Conservation (phyloP, 1,140 invertebrate genomes). For the Drosophila elegans region DNA sequence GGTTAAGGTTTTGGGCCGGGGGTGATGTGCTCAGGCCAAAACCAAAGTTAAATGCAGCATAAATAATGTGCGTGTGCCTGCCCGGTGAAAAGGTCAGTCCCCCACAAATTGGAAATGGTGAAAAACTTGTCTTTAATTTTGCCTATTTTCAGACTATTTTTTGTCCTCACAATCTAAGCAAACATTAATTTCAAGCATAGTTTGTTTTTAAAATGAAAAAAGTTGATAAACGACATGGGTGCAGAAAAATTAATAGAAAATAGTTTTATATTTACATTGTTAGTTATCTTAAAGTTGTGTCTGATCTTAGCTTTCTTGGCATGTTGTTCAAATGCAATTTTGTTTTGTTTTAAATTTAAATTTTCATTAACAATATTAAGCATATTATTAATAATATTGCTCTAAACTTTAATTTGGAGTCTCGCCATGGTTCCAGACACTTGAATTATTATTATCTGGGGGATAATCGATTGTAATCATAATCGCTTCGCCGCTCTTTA, state of each 20-base stretch:
- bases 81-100: slow-evolving; percentile 27
- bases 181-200: background rate
- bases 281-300: too few species aligned
- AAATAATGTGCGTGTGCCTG: slow-evolving; percentile 71
- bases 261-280: too few species aligned
- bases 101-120: background rate
- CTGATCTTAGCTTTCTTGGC: too few species aligned
- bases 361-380: too few species aligned
- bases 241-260: too few species aligned
- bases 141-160: background rate
- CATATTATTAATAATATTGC: background rate
- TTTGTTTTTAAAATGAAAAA: background rate
- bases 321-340: too few species aligned
- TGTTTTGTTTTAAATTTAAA: too few species aligned
- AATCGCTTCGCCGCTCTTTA: slow-evolving; percentile 26
- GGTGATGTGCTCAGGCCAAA: slow-evolving; percentile 28
- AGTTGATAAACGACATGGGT: background rate
- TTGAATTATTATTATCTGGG: slow-evolving; percentile 35
- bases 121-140: background rate
- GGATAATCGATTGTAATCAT: slow-evolving; percentile 32
- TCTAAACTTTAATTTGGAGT: background rate
- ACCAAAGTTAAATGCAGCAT: slow-evolving; percentile 83
- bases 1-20: background rate
- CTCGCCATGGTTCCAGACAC: slow-evolving; percentile 27
- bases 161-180: background rate